Evolutionary conservation across 2,113 vertebrate genomes (phyloP).

Genomic region (Zapus hudsonius): DNA sequence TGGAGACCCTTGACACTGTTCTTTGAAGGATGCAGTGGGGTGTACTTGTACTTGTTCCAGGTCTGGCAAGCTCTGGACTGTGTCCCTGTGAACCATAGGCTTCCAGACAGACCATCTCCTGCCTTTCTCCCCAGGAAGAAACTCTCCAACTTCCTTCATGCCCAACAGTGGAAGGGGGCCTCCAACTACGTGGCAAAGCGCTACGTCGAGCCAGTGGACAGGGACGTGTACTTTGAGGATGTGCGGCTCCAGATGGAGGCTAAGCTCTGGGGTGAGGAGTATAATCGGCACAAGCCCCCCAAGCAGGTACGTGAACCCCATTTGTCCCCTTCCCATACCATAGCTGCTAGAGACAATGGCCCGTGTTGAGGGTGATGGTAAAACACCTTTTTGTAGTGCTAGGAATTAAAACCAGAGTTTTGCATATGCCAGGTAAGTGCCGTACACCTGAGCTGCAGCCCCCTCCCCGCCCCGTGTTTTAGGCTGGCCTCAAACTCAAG

Average conservation of each 20-base stretch:
- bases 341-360: neutral
- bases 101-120: neutral
- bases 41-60: neutral
- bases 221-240: slow-evolving; percentile 96
- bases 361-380: accelerated
- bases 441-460: neutral
- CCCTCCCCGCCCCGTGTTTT: too few species aligned
- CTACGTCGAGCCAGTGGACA: slow-evolving; percentile 92
- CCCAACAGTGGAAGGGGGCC: slow-evolving; percentile 95
- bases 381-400: neutral
- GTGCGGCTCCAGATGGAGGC: slow-evolving; percentile 98
- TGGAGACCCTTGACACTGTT: neutral
- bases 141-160: slow-evolving; percentile 96
- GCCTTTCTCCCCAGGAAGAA: slow-evolving; percentile 92
- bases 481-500: neutral
- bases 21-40: neutral
- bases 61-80: neutral
- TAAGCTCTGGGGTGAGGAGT: slow-evolving; percentile 99
- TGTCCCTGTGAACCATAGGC: neutral
- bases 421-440: neutral
- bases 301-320: slow-evolving; percentile 90
- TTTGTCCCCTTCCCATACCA: neutral
- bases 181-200: slow-evolving; percentile 97
- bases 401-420: neutral
- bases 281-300: slow-evolving; percentile 95